phyloP scores from a whole-genome alignment of 2,888 invertebrate species.

The Drosophila mayaguana region DNA sequence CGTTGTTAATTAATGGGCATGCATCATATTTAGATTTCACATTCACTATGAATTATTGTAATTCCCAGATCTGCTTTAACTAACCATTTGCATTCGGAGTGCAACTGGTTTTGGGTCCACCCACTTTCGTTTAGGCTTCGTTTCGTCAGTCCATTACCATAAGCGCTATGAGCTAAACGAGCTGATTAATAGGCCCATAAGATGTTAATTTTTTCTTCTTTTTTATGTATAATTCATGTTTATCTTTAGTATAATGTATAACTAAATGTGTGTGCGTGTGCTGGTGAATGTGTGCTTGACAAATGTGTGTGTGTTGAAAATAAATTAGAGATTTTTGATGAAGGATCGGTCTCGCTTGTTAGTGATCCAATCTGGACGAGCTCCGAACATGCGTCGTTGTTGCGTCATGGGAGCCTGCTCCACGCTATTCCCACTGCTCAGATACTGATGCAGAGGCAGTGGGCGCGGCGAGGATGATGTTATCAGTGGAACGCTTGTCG shows the following conservation, averaged over 20 bases:
- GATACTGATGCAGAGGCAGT: constrained; percentile 68
- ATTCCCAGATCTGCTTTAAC: constrained; percentile 5
- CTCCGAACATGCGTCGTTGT: constrained; percentile 44
- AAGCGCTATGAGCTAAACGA: constrained; percentile 30
- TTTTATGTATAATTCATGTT: background rate
- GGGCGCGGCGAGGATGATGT: constrained; percentile 66
- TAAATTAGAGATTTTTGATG: constrained; percentile 13
- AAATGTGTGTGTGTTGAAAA: constrained; percentile 14
- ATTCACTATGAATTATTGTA: constrained; percentile 6
- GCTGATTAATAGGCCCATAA: constrained; percentile 33
- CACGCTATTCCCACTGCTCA: constrained; percentile 49
- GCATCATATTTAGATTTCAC: constrained; percentile 5
- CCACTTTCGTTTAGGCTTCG: constrained; percentile 11
- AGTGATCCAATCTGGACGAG: constrained; percentile 59
- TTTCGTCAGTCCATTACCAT: constrained; percentile 26
- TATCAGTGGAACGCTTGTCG: constrained; percentile 18
- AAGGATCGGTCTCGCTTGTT: constrained; percentile 1
- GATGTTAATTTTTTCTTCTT: background rate
- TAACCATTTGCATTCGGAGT: constrained; percentile 13
- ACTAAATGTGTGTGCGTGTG: constrained; percentile 18
- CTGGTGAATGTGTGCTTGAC: constrained; percentile 20
- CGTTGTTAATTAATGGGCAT: constrained; percentile 4
- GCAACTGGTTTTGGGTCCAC: constrained; percentile 35
- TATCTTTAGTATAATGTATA: constrained; percentile 8
- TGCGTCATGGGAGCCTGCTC: constrained; percentile 39